Evolutionary conservation across 2,888 invertebrate genomes (phyloP).

Genomic region (Drosophila meridiana): DNA sequence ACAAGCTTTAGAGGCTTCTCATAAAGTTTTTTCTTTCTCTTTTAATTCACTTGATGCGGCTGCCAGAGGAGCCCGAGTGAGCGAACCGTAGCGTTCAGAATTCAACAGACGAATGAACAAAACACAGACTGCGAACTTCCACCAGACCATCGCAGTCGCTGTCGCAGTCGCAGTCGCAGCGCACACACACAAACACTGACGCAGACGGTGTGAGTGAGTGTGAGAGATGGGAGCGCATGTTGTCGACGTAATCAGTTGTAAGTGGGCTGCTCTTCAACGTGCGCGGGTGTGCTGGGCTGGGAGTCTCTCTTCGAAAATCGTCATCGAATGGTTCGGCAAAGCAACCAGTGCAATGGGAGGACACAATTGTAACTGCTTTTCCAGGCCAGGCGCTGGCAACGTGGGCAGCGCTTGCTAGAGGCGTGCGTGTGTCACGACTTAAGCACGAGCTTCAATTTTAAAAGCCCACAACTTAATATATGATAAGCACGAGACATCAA

Average conservation of each 20-base stretch:
- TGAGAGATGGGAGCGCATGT: conserved; percentile 53
- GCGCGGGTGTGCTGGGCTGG: conserved; percentile 5
- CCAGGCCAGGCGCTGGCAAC: conserved; percentile 56
- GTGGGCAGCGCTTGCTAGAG: conserved; percentile 44
- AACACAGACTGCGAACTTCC: conserved; percentile 70
- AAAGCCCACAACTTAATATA: neutral
- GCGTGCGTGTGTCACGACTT: conserved; percentile 2
- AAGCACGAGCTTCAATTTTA: neutral
- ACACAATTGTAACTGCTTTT: conserved; percentile 18
- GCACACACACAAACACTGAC: conserved; percentile 15
- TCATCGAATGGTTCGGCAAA: conserved; percentile 55
- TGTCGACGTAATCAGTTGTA: conserved; percentile 77
- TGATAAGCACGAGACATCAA: neutral
- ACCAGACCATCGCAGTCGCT: conserved; percentile 67
- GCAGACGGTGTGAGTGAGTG: conserved; percentile 15
- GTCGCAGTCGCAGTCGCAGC: conserved; percentile 32
- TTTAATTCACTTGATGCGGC: conserved; percentile 48
- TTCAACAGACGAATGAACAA: conserved; percentile 85
- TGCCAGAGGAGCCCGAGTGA: conserved; percentile 45
- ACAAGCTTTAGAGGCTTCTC: conserved; percentile 38
- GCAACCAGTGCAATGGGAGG: conserved; percentile 64
- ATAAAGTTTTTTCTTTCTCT: conserved; percentile 27
- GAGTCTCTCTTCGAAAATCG: conserved; percentile 39
- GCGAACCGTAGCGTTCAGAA: conserved; percentile 83
- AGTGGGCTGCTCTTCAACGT: conserved; percentile 41